phyloP scores from a whole-genome alignment of 2,113 vertebrate genomes.

The Malurus alboscapulatus region DNA sequence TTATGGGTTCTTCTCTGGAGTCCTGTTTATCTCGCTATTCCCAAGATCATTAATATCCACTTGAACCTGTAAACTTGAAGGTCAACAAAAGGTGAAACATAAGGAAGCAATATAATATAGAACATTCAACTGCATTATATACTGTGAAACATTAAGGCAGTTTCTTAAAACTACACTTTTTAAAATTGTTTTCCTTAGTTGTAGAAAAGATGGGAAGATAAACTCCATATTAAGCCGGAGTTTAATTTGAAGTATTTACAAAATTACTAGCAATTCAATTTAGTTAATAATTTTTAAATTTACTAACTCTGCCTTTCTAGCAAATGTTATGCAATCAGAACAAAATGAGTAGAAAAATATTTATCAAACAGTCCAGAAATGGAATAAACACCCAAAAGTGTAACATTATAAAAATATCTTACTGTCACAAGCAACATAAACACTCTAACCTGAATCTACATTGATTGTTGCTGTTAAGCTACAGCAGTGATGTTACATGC shows the following conservation, averaged over 20 bases:
- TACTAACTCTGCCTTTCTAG: background rate
- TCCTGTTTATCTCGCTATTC: constrained; percentile 42
- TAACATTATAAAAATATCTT: background rate
- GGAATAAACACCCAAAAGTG: rapidly evolving
- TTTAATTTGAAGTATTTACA: background rate
- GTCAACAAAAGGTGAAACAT: constrained; percentile 47
- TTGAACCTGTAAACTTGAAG: constrained; percentile 44
- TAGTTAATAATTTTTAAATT: background rate
- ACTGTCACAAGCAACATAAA: background rate
- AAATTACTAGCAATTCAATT: background rate
- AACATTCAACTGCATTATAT: background rate
- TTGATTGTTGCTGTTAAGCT: background rate
- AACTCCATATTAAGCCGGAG: background rate
- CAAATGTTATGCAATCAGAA: background rate
- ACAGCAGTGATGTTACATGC: background rate
- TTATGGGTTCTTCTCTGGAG: background rate
- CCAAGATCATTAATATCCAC: constrained; percentile 20
- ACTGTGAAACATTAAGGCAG: background rate
- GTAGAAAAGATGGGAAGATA: background rate
- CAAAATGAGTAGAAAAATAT: background rate
- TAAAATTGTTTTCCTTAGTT: background rate
- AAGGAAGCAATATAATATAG: constrained; percentile 34
- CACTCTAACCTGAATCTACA: background rate
- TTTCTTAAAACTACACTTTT: background rate
- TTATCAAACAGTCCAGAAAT: background rate